phyloP scores from a whole-genome alignment of 2,113 vertebrate genomes.

The Acrocephalus arundinaceus region DNA sequence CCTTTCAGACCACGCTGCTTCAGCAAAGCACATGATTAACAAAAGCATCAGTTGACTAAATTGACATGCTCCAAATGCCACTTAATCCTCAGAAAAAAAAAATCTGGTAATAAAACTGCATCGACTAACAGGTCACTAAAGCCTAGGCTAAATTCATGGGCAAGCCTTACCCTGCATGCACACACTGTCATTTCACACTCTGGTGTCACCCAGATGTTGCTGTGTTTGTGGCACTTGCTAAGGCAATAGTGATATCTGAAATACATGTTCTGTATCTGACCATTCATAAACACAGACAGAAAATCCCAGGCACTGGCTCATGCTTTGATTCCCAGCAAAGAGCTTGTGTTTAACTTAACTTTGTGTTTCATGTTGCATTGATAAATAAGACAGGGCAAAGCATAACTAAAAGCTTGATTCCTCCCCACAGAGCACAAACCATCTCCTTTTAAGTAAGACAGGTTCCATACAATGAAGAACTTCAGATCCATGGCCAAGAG shows the following conservation, averaged over 20 bases:
- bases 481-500: neutral
- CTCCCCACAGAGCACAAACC: neutral
- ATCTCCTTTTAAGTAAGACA: neutral
- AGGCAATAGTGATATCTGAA: neutral
- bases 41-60: conserved; percentile 12
- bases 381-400: neutral
- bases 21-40: neutral
- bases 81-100: neutral
- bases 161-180: neutral
- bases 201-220: neutral
- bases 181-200: neutral
- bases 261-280: neutral
- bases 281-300: neutral
- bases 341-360: neutral
- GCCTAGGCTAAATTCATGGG: neutral
- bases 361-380: neutral
- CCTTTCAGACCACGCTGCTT: neutral
- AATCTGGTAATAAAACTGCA: neutral
- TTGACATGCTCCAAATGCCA: neutral
- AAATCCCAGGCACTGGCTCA: neutral
- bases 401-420: neutral
- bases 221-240: neutral
- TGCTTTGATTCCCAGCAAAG: neutral
- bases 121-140: neutral
- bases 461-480: neutral